These are phyloP conservation scores for Merops nubicus DNA, from an alignment of 2,113 vertebrate species.

Conservation along the genomic window DNA sequence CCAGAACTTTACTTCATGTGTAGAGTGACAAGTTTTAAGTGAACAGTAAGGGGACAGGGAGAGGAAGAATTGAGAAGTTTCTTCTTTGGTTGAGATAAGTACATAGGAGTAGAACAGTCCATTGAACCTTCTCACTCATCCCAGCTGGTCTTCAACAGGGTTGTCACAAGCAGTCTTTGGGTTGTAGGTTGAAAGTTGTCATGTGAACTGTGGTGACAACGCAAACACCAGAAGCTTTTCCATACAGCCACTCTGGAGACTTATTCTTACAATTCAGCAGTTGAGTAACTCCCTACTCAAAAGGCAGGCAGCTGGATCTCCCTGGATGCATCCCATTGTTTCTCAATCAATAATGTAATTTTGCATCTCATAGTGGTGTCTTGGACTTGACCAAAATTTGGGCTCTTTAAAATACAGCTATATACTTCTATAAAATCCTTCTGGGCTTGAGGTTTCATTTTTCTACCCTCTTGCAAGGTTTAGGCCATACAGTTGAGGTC, in stretches of 20 bases:
- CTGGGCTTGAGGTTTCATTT: background rate
- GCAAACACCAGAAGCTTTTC: background rate
- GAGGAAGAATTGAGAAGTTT: background rate
- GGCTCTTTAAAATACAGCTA: background rate
- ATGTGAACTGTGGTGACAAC: background rate
- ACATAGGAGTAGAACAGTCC: background rate
- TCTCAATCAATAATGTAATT: background rate
- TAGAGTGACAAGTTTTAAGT: background rate
- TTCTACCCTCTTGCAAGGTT: background rate
- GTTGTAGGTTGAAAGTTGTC: background rate
- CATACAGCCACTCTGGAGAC: background rate
- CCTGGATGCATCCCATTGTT: background rate
- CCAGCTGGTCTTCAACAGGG: background rate
- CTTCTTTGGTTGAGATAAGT: background rate
- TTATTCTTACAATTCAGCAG: background rate
- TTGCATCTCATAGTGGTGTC: background rate
- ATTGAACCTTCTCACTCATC: background rate
- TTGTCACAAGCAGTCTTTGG: background rate
- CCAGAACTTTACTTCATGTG: no score
- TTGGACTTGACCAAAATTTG: background rate
- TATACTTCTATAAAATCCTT: background rate
- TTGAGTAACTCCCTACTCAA: background rate
- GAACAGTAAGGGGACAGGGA: fast-evolving
- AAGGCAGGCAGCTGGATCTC: background rate
- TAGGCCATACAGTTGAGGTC: background rate